These are phyloP conservation scores for Busseola fusca DNA, from an alignment of 2,888 invertebrate genomes.

Conservation along the genomic window DNA sequence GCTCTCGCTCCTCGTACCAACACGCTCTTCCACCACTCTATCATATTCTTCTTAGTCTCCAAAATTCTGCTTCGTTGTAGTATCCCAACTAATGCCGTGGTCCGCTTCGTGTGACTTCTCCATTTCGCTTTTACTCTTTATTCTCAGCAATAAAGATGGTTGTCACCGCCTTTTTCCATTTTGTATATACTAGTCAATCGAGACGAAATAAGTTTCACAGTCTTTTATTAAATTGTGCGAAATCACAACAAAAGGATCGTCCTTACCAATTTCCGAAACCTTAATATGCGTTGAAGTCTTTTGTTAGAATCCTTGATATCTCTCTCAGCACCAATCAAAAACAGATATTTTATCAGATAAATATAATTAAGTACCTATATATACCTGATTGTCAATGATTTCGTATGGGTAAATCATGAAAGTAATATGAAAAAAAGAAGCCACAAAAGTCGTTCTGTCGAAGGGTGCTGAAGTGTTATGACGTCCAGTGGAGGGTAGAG, in stretches of 20 bases:
- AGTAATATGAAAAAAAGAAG: conserved; percentile 19
- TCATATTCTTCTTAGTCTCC: not conserved
- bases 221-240: not conserved
- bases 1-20: conserved; percentile 52
- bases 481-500: conserved; percentile 10
- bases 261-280: conserved; percentile 27
- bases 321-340: conserved; percentile 43
- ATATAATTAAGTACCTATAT: conserved; percentile 49
- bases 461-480: conserved; percentile 8
- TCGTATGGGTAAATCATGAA: conserved; percentile 61
- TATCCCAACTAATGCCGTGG: not conserved
- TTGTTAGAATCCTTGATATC: conserved; percentile 58
- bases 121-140: not conserved
- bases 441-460: conserved; percentile 1
- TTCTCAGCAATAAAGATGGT: not conserved
- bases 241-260: not conserved
- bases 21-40: conserved; percentile 11
- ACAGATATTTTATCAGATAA: conserved; percentile 59
- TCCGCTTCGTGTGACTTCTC: not conserved
- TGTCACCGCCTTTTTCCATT: not conserved
- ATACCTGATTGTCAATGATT: conserved; percentile 52
- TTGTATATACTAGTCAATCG: not conserved
- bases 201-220: not conserved
- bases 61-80: not conserved
- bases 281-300: conserved; percentile 73